These are phyloP conservation scores for Rhogogaster chlorosoma DNA, from an alignment of 2,888 invertebrate species.

Conservation along the genomic window DNA sequence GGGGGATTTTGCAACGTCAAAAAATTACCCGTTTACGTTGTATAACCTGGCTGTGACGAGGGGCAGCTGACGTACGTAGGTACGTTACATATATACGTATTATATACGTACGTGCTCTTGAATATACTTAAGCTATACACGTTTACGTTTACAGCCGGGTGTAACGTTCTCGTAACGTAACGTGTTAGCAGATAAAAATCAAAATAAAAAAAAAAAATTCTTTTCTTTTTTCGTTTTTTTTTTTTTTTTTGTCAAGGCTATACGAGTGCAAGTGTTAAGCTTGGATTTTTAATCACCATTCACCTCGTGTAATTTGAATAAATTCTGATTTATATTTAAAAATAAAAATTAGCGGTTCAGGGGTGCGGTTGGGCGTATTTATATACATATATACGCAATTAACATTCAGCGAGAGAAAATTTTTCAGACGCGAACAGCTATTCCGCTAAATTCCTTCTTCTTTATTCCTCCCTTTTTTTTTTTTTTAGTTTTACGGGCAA, in stretches of 20 bases:
- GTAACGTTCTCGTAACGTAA: neutral
- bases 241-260: neutral
- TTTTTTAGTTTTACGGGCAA: neutral
- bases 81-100: no score
- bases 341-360: neutral
- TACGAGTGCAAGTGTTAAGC: neutral
- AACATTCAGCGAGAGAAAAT: neutral
- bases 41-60: neutral
- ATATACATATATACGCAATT: neutral
- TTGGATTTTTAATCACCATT: neutral
- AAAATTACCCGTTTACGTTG: neutral
- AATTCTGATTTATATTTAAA: conserved; percentile 15
- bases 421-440: neutral
- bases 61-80: neutral
- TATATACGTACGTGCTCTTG: conserved; percentile 35
- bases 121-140: neutral
- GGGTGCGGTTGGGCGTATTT: neutral
- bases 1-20: neutral
- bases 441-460: neutral
- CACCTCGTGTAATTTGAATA: conserved; percentile 19
- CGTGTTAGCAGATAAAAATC: conserved; percentile 19
- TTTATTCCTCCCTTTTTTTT: neutral
- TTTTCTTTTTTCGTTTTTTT: neutral
- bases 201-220: neutral
- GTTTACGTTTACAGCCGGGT: neutral